Evolutionary conservation across 1,140 invertebrate species (phyloP), one percentile per base, ranked within the genome.

Genomic region (Drosophila ohnishii): DNA sequence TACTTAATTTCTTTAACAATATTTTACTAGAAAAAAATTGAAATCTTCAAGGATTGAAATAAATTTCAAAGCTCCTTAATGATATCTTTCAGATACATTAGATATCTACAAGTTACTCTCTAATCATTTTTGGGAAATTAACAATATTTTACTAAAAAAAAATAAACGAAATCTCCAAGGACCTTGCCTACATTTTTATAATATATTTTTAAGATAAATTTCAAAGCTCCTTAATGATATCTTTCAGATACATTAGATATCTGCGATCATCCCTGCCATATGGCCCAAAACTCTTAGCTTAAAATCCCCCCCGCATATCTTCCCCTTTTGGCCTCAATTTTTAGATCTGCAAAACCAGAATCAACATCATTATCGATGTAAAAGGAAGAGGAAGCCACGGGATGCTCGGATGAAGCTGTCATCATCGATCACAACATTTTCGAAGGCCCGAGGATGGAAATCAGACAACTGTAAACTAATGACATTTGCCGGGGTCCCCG

Each of bases 381-480:
- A 59, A n/a, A 19, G 28, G n/a, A 42, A 37, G 28, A 19, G 28
- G 13, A 42, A 37, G 28, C 55, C 2, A 9, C 30, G 30, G 35
- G 42, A 44, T 55, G 47, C 61, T 69, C 62, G 37, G 25, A 69
- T 63, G 47, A 57, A 47, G 55, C 71, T 76, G 82, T 88, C 84
- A 88, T 88, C 84, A 87, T 88, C 84, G 83, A 87, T 87, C 84
- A 88, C 83, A 88, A 83, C 66, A 72, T 40, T 44, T 69, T 6
- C 35, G 13, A 35, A 35, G 51, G 19, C 22, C 14, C 44, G 28
- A 37, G 72, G 35, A 76, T 76, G 79, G 85, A 65, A 89, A 89
- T 89, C 84, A 88, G 84, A 88, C 84, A 88, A 88, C 84, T 88
- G 84, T 88, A 88, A 79, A 79, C 75, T 79, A 79, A 79, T 79